These are phyloP conservation scores for Bolinopsis microptera DNA, from an alignment of 37 sponge, comb jelly and placozoan species.

Conservation along the genomic window DNA sequence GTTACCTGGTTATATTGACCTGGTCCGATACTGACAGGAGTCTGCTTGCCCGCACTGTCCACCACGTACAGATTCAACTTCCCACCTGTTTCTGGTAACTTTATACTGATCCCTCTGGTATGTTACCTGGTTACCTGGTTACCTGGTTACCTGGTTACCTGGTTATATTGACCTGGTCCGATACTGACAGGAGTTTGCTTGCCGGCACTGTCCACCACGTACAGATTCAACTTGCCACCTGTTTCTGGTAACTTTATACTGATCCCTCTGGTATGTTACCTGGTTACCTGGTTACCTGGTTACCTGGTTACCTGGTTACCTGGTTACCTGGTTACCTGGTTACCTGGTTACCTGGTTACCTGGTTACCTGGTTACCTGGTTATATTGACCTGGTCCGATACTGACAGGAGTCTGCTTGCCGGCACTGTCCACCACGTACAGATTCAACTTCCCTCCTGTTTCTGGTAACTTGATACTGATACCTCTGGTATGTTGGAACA, in stretches of 20 bases:
- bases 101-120: conserved; percentile 43
- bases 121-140: no score
- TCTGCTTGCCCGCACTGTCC: conserved; percentile 53
- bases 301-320: no score
- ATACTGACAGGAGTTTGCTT: conserved; percentile 56
- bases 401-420: conserved; percentile 56
- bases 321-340: no score
- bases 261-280: conserved; percentile 31
- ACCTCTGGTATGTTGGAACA: conserved; percentile 61
- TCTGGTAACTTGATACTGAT: conserved; percentile 63
- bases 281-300: no score
- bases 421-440: conserved; percentile 40
- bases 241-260: conserved; percentile 46
- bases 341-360: no score
- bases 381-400: conserved; percentile 23
- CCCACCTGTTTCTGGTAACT: conserved; percentile 23
- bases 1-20: conserved; percentile 11
- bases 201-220: conserved; percentile 52
- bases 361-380: no score
- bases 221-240: conserved; percentile 18
- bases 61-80: conserved; percentile 22
- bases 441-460: conserved; percentile 56
- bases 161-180: conserved; percentile 18
- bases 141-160: no score
- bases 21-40: conserved; percentile 51